Base-by-base conservation (phyloP, 2,797 vertebrate genomes). In the Apodemus agrarius region DNA sequence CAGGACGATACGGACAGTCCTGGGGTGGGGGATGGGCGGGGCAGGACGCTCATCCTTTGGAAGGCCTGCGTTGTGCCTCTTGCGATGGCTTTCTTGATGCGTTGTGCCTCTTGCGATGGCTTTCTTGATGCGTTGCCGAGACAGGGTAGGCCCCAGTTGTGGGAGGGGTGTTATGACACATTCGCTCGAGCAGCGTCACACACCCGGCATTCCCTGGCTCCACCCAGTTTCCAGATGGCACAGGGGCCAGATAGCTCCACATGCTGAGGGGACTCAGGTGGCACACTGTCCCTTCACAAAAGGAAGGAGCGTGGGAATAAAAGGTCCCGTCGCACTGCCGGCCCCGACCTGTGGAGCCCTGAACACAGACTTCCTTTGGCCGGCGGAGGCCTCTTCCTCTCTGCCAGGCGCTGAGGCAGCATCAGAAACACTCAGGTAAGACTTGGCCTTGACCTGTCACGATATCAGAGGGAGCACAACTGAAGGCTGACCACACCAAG, bases 401-500 rank as follows among this genome's bases (percentile, higher is more conserved):
- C 52, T 26, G 54, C 54, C 57, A 61, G 22, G 29, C 78, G 54
- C 72, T 16, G 52, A 43, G 37, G 52, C 13, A 29, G 52, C 10
- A 43, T 29, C n/a, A 57, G n/a, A 31, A 24, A 57, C 34, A 40
- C 49, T 59, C 49, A 59, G 69, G 82, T 22, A 34, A 89, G 29
- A 61, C n/a, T 43, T 13, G 26, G 16, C 69, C 26, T 40, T 57
- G 24, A 75, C 37, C 17, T 74, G 54, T 6, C 26, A 9, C 49
- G 19, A 24, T 22, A 29, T 29, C 24, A 37, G 85, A 72, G 67
- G 49, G n/a, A 57, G 46, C 46, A 84, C 34, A 31, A 46, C 57
- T 63, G 7, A 19, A 40, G 16, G 57, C 4, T 74, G 17, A 31
- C 26, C 52, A n/a, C 74, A 88, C 96, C 98, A 98, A 97, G 97